These are phyloP conservation scores for Aporophyla lueneburgensis DNA, from an alignment of 2,888 invertebrate species.

Conservation along the genomic window DNA sequence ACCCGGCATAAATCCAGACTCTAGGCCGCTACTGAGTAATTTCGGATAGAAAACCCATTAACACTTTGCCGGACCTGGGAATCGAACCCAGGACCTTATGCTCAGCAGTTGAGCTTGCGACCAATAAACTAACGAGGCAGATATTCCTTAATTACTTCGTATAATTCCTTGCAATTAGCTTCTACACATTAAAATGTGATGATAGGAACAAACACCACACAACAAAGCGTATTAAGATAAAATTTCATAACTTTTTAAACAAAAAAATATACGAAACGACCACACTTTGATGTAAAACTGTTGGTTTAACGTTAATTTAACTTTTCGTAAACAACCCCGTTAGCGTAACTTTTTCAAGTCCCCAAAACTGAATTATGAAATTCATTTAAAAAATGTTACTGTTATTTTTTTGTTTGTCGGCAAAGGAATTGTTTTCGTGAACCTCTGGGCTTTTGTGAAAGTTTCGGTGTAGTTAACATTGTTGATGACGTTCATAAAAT, in stretches of 20 bases:
- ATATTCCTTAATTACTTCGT: no score
- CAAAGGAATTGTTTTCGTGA: constrained; percentile 69
- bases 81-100: no score
- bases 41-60: no score
- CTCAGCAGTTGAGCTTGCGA: no score
- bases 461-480: constrained; percentile 43
- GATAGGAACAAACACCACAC: not conserved
- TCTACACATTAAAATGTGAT: not conserved
- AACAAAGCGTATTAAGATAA: constrained; percentile 3
- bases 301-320: constrained; percentile 75
- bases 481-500: constrained; percentile 33
- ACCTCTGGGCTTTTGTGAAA: constrained; percentile 42
- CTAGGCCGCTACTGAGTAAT: no score
- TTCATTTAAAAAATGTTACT: constrained; percentile 71
- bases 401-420: constrained; percentile 62
- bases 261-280: constrained; percentile 12
- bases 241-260: constrained; percentile 8
- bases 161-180: no score
- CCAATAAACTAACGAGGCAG: no score
- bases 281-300: constrained; percentile 57
- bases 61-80: no score
- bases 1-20: no score
- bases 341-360: constrained; percentile 68
- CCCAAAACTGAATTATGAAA: constrained; percentile 78
- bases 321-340: constrained; percentile 75